A percentile compares a stretch with the other conserved stretches of the same genome.
Evolutionary conservation across 2,113 vertebrate genomes (phyloP).

Genomic region (Sylvia atricapilla): DNA sequence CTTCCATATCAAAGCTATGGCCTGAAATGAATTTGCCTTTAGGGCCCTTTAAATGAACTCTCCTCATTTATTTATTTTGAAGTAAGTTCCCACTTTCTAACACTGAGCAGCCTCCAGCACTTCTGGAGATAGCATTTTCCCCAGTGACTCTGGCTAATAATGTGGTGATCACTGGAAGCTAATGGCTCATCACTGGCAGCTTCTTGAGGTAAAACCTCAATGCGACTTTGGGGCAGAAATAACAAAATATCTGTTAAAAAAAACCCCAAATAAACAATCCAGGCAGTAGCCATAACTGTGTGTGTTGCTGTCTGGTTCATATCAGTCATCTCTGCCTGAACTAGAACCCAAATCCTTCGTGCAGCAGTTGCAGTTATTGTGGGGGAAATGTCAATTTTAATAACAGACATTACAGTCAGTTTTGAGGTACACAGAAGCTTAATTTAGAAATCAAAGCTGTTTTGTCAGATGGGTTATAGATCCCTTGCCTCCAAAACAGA

Average conservation of each 20-base stretch:
- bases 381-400: not conserved
- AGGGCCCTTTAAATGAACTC: slow-evolving; percentile 33
- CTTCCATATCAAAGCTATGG: not conserved
- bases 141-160: not conserved
- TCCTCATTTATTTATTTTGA: slow-evolving; percentile 40
- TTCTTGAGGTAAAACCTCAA: not conserved
- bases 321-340: not conserved
- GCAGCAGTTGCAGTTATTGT: not conserved
- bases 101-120: slow-evolving; percentile 6
- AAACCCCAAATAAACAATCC: not conserved
- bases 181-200: not conserved
- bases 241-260: not conserved
- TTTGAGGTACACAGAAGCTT: not conserved
- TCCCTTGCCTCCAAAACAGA: not conserved
- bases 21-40: slow-evolving; percentile 11
- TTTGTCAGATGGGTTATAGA: not conserved
- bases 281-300: not conserved
- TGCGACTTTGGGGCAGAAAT: not conserved
- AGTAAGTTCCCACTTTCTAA: slow-evolving; percentile 6
- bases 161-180: not conserved
- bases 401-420: not conserved
- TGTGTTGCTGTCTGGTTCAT: not conserved
- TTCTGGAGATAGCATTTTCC: not conserved
- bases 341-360: not conserved
- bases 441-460: not conserved